Percentiles rank a stretch among this genome's conserved stretches.
Evolutionary conservation across 2,888 invertebrate species (phyloP).

Genomic region (Nephrocerus scutellatus): DNA sequence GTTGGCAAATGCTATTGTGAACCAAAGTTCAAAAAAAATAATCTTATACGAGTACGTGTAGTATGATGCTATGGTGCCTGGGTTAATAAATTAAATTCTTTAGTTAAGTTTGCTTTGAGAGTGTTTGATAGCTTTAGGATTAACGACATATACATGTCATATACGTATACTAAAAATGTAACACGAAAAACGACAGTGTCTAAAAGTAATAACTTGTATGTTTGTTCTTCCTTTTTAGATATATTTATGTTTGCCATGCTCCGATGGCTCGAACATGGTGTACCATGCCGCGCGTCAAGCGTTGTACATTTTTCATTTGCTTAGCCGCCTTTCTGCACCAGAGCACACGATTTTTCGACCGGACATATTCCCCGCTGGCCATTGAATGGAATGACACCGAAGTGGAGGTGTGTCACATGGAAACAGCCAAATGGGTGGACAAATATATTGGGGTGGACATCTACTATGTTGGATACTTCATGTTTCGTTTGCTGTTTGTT

Average conservation of each 20-base stretch:
- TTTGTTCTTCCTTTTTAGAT: slow-evolving; percentile 43
- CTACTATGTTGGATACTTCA: slow-evolving; percentile 76
- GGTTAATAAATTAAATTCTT: too few species aligned
- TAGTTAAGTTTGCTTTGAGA: too few species aligned
- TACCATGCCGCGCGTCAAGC: slow-evolving; percentile 64
- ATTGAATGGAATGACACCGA: slow-evolving; percentile 63
- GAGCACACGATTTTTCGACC: slow-evolving; percentile 74
- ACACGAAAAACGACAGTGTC: too few species aligned
- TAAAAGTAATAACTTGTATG: too few species aligned
- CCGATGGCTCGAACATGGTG: slow-evolving; percentile 77
- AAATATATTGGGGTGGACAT: slow-evolving; percentile 60
- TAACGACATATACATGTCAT: too few species aligned
- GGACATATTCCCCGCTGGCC: slow-evolving; percentile 53
- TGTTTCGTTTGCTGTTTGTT: slow-evolving; percentile 85
- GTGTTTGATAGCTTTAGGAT: too few species aligned
- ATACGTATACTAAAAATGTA: too few species aligned
- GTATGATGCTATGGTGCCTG: too few species aligned
- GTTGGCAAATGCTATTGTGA: too few species aligned
- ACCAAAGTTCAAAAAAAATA: too few species aligned
- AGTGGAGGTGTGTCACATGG: slow-evolving; percentile 60
- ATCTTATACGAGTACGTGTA: too few species aligned
- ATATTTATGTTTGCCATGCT: slow-evolving; percentile 92
- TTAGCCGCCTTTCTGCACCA: slow-evolving; percentile 75
- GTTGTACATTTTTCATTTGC: slow-evolving; percentile 71
- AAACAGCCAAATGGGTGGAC: slow-evolving; percentile 64